Base-by-base conservation (phyloP, 1,140 invertebrate species). In the Macrostomum lignano region DNA sequence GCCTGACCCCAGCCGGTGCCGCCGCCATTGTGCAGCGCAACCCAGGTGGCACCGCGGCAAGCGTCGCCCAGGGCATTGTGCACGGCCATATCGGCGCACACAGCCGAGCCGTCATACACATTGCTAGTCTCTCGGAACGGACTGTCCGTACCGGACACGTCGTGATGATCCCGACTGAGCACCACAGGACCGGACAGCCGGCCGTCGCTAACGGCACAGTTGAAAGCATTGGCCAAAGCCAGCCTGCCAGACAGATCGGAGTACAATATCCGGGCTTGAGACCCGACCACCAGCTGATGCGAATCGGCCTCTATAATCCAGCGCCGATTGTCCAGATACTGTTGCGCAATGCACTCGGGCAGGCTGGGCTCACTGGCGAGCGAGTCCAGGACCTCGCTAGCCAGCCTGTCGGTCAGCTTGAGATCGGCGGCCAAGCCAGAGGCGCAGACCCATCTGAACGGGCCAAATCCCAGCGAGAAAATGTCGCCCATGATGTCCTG, bases 401-500 rank as follows among this genome's bases (percentile, higher is more conserved):
- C 67, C 21, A 70, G 64, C 37, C 56, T 43, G 46, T 71, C 69
- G 2, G 67, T 69, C n/a, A 41, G 48, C 35, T 54, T 45, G 5
- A 71, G 48, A 46, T 72, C 69, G 20, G 43, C 35, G 2, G 49
- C 40, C 5, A 58, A 39, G 21, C 63, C 59, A 3, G 68, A 71
- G 4, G 65, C 65, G 45, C 69, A 71, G 7, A 71, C 62, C 69
- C 69, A 71, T 21, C 69, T 65, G 46, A 71, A 71, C 2, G 69
- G 69, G n/a, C 69, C 69, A 47, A 72, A 72, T 10, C 69, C 69
- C 22, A 71, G 44, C 2, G 68, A 69, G 47, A 71, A 71, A 32
- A 71, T 68, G 40, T 71, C 67, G 46, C 69, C 69, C 68, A 72
- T 71, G 33, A 71, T 70, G 41, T 71, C 64, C 46, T 72, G 67